Conservation (phyloP, 92 coral and sea anemone species). For the Zoanthus sansibaricus region DNA sequence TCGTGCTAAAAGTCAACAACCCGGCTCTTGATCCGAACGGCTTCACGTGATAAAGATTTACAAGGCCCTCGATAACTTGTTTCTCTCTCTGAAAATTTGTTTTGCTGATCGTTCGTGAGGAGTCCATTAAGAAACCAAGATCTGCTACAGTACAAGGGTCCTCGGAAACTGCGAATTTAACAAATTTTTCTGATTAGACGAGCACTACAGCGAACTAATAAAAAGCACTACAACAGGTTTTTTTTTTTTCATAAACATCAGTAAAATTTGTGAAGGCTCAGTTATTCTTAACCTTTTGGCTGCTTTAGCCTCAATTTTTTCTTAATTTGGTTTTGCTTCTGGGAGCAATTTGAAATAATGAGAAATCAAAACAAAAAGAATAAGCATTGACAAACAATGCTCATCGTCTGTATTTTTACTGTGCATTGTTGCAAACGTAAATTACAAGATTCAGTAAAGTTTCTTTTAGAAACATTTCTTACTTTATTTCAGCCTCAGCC, state of each 20-base stretch:
- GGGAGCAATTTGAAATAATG: no score
- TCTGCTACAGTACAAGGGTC: conserved; percentile 2
- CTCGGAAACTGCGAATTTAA: neutral
- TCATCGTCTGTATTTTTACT: no score
- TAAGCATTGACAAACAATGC: no score
- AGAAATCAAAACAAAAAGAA: no score
- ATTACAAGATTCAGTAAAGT: no score
- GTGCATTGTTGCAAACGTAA: no score
- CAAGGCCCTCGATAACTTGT: conserved; percentile 5
- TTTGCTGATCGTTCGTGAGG: neutral
- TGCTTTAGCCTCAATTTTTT: no score
- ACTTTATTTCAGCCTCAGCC: no score
- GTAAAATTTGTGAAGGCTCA: no score
- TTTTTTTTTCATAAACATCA: neutral
- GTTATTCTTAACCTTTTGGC: no score
- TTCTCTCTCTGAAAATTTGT: conserved; percentile 11
- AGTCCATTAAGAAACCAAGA: conserved; percentile 14
- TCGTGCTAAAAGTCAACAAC: neutral
- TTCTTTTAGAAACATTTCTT: no score
- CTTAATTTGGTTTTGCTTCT: no score
- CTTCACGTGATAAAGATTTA: neutral
- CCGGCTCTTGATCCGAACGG: conserved; percentile 25
- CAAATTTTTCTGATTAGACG: neutral
- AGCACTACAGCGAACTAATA: neutral
- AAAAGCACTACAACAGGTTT: neutral